Evolutionary conservation across 2,888 invertebrate species (phyloP).

Genomic region (Caenorhabditis becei): DNA sequence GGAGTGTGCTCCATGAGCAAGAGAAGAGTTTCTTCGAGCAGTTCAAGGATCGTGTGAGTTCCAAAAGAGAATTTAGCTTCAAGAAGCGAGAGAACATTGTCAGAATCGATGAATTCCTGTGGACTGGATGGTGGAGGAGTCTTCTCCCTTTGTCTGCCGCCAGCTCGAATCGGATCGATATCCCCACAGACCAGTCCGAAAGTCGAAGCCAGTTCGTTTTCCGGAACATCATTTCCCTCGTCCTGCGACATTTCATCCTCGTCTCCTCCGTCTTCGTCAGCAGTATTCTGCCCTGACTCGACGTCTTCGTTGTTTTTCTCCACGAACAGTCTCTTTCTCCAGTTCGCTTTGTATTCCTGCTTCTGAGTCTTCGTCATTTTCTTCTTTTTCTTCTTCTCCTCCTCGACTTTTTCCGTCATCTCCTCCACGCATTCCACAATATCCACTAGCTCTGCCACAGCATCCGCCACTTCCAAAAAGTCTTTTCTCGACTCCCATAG

Average conservation of each 20-base stretch:
- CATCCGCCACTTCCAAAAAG: conserved; percentile 39
- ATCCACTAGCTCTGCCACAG: conserved; percentile 41
- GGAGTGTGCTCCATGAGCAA: conserved; percentile 9
- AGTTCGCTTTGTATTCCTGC: conserved; percentile 46
- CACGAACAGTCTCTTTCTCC: conserved; percentile 50
- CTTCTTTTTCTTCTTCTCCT: conserved; percentile 14
- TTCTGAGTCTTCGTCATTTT: conserved; percentile 24
- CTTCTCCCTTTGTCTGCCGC: conserved; percentile 26
- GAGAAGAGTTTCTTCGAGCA: conserved; percentile 22
- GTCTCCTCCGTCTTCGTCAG: conserved; percentile 36
- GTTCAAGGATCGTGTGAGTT: conserved; percentile 19
- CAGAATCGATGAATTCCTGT: conserved; percentile 33
- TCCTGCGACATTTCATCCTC: conserved; percentile 3
- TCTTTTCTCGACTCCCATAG: conserved; percentile 59
- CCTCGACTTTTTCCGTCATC: conserved; percentile 25
- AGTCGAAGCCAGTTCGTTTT: conserved; percentile 36
- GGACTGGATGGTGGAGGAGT: conserved; percentile 32
- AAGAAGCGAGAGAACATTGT: conserved; percentile 1
- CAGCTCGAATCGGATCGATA: conserved; percentile 18
- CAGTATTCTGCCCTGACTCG: conserved; percentile 30
- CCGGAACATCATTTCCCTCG: conserved; percentile 12
- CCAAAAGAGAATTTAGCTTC: conserved; percentile 6
- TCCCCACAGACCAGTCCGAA: conserved; percentile 18
- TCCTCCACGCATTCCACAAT: conserved; percentile 54
- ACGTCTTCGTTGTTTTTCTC: conserved; percentile 23